Conservation (phyloP, 2,888 invertebrate genomes). For the Halictus quadricinctus region DNA sequence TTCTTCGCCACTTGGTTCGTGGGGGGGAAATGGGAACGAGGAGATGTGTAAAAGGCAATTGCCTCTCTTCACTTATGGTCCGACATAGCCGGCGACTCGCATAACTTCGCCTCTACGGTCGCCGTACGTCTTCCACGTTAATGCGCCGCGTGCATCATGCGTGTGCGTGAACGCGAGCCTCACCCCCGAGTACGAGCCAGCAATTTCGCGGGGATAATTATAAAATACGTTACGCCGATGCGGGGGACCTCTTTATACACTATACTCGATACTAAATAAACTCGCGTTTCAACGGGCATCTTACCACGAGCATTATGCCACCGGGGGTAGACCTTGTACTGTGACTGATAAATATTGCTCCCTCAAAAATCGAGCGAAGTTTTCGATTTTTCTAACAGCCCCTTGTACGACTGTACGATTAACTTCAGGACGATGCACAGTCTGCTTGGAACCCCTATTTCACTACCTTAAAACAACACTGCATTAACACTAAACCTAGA, state of each 20-base stretch:
- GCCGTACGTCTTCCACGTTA: constrained; percentile 63
- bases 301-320: background rate
- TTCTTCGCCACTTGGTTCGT: constrained; percentile 15
- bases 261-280: constrained; percentile 40
- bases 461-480: too few species aligned
- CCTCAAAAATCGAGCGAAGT: background rate
- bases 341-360: background rate
- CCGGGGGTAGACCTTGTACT: background rate
- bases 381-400: background rate
- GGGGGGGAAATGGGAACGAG: constrained; percentile 77
- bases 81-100: constrained; percentile 74
- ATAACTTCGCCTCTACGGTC: constrained; percentile 68
- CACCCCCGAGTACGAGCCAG: constrained; percentile 16
- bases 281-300: constrained; percentile 36
- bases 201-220: constrained; percentile 61
- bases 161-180: constrained; percentile 5
- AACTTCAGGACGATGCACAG: too few species aligned
- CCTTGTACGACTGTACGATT: too few species aligned
- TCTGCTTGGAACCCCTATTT: too few species aligned
- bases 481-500: too few species aligned
- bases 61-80: constrained; percentile 78
- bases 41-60: constrained; percentile 81
- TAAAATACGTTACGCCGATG: constrained; percentile 51
- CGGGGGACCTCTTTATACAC: constrained; percentile 25
- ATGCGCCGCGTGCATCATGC: constrained; percentile 40